Evolutionary conservation across 2,797 vertebrate genomes (phyloP), one percentile per base, ranked within the genome.

Genomic region (Mus minutoides): DNA sequence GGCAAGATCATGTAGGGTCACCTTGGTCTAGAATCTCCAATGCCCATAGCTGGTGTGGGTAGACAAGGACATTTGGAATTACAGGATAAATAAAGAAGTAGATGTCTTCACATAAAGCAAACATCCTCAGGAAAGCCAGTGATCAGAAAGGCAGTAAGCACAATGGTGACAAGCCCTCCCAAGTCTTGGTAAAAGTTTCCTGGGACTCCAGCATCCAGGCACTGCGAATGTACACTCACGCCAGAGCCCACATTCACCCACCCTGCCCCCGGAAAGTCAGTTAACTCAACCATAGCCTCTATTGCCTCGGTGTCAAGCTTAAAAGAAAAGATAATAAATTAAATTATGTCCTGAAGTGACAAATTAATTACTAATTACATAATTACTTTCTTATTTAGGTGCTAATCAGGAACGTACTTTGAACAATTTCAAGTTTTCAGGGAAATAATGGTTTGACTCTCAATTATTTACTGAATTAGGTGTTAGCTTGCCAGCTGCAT

Each of bases 381-480:
- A 98, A 98, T 97, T 98, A 98, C 98, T 97, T 98, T 97, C 97
- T 98, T 94, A 97, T 64, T 93, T 96, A 96, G 98, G 95, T 97
- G 94, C 97, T 98, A 98, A 98, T 98, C 97, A 97, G 97, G 91
- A 96, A 98, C 97, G 98, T 90, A 85, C 96, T 97, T 97, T 92
- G 95, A 98, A 97, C 94, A 97, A 97, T 98, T 98, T 98, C 91
- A 92, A 98, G 97, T 98, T 98, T 98, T 98, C 95, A 95, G 96
- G 96, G 98, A 98, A 98, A 98, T 97, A 98, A 98, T 97, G 98
- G 98, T 98, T 98, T 98, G 97, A 97, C 96, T 98, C 97, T 96
- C 92, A 94, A 97, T 97, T 97, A 96, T 97, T 97, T 98, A 98
- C 94, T 73, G 92, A 97, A 97, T 96, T 97, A 98, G 89, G 67